These are phyloP conservation scores for Bombyx huttoni DNA, from an alignment of 2,888 invertebrate species.

Conservation along the genomic window DNA sequence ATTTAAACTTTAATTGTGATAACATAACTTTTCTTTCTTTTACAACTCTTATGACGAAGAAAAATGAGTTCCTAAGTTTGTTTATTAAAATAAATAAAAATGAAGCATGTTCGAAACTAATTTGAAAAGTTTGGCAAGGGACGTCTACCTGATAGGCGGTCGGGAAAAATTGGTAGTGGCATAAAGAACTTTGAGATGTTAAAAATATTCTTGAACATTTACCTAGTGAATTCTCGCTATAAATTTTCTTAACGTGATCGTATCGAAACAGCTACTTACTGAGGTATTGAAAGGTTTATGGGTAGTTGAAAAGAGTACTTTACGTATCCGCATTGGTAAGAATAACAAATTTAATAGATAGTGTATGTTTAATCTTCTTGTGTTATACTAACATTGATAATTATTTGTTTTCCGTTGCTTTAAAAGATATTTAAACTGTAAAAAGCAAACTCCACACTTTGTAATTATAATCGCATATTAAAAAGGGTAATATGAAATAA, in stretches of 20 bases:
- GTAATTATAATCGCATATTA: too few relatives aligned
- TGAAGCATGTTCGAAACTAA: conserved; percentile 39
- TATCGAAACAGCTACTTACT: too few relatives aligned
- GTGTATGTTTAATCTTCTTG: neutral
- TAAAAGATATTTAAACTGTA: neutral
- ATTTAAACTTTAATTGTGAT: neutral
- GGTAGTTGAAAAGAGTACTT: neutral
- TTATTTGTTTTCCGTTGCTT: neutral
- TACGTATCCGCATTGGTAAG: neutral
- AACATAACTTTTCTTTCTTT: conserved; percentile 5
- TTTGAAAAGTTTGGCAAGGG: conserved; percentile 55
- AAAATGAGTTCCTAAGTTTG: conserved; percentile 14
- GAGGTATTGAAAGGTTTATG: too few relatives aligned
- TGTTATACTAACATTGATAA: neutral
- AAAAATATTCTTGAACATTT: conserved; percentile 44
- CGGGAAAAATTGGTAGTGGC: conserved; percentile 46
- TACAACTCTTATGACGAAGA: conserved; percentile 7
- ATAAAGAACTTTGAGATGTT: conserved; percentile 41
- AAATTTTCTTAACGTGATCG: conserved; percentile 16
- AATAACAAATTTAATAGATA: neutral
- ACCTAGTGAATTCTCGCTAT: conserved; percentile 21
- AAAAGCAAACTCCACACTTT: neutral
- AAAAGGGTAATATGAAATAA: too few relatives aligned
- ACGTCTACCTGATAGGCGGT: conserved; percentile 53
- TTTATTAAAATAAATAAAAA: conserved; percentile 25